A percentile compares a stretch with the other conserved stretches of the same genome.
Conservation (phyloP, 2,797 vertebrate genomes). For the Syngnathus rostellatus region DNA sequence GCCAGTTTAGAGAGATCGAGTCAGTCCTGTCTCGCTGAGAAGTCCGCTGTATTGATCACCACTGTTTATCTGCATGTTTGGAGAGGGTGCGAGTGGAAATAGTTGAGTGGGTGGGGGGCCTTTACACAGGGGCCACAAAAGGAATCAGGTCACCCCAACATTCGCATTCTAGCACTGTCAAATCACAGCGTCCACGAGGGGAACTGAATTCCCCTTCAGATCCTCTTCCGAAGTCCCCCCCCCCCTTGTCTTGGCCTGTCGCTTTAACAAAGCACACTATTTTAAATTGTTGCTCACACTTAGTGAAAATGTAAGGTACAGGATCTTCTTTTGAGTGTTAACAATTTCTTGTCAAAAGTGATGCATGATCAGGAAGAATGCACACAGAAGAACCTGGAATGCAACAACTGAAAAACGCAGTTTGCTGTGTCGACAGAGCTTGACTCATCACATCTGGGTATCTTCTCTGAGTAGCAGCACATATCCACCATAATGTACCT, state of each 20-base stretch:
- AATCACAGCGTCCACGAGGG: slow-evolving; percentile 42
- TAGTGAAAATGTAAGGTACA: background rate
- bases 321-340: background rate
- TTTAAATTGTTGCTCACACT: background rate
- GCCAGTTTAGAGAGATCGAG: slow-evolving; percentile 34
- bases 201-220: slow-evolving; percentile 14
- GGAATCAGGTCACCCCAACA: slow-evolving; percentile 45
- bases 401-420: slow-evolving; percentile 15
- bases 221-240: slow-evolving; percentile 36
- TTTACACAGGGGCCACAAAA: slow-evolving; percentile 37
- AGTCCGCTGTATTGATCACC: slow-evolving; percentile 59
- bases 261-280: slow-evolving; percentile 29
- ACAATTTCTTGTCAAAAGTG: background rate
- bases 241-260: slow-evolving; percentile 5
- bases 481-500: slow-evolving; percentile 6
- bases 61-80: slow-evolving; percentile 55
- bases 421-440: slow-evolving; percentile 20
- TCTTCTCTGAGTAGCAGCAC: slow-evolving; percentile 27
- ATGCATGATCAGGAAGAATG: slow-evolving; percentile 13
- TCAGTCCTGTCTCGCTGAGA: slow-evolving; percentile 37
- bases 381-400: slow-evolving; percentile 10
- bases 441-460: slow-evolving; percentile 24
- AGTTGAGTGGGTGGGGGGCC: slow-evolving; percentile 19
- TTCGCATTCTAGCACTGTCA: slow-evolving; percentile 39
- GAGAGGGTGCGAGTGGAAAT: slow-evolving; percentile 23